These are phyloP conservation scores for Caenorhabditis tropicalis DNA, from an alignment of 1,140 invertebrate genomes.

Conservation along the genomic window DNA sequence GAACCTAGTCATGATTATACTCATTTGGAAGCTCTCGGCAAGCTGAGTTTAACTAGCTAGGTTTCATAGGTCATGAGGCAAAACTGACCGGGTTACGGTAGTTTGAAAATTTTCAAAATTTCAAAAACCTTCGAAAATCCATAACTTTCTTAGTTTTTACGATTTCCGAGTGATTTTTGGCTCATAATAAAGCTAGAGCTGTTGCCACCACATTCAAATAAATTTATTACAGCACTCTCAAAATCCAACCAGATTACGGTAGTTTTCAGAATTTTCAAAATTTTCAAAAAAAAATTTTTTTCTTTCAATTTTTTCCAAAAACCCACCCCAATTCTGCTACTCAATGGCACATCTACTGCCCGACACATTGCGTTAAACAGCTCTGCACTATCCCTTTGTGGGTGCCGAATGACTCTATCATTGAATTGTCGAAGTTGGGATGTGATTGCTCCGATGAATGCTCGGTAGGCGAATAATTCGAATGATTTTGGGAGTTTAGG, in stretches of 20 bases:
- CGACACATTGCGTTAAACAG: constrained; percentile 4
- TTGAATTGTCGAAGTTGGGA: constrained; percentile 36
- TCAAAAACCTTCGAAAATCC: too few species aligned
- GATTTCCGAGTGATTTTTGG: constrained; percentile 8
- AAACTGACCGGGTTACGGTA: too few species aligned
- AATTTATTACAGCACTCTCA: too few species aligned
- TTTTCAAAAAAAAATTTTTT: too few species aligned
- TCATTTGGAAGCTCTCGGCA: neutral
- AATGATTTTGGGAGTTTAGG: neutral
- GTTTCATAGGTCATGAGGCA: too few species aligned
- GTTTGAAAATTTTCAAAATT: too few species aligned
- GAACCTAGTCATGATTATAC: neutral
- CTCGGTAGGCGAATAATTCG: constrained; percentile 32
- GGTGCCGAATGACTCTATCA: constrained; percentile 31
- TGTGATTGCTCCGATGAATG: constrained; percentile 15
- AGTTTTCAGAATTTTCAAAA: too few species aligned
- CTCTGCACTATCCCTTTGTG: constrained; percentile 49
- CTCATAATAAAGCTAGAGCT: neutral
- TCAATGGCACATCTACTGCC: constrained; percentile 44
- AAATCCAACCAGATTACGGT: too few species aligned
- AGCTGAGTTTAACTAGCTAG: constrained; percentile 21
- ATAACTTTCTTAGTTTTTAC: too few species aligned
- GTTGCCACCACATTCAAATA: too few species aligned
- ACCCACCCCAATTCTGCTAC: neutral
- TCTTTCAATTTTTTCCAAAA: too few species aligned